Percentiles rank a stretch among this genome's conserved stretches.
Conservation (phyloP, 2,797 vertebrate genomes). For the Novumbra hubbsi region DNA sequence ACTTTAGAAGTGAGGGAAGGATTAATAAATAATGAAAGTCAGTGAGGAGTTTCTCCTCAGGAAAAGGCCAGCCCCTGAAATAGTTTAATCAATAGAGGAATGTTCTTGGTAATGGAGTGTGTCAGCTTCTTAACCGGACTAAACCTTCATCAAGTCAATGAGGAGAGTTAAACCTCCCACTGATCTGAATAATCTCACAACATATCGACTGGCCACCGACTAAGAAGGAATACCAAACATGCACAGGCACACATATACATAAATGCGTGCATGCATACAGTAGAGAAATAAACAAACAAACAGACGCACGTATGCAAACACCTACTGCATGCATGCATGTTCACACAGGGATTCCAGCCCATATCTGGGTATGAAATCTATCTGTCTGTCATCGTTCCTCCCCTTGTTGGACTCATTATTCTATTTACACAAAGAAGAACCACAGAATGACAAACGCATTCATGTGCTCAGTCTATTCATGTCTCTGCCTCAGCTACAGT, state of each 20-base stretch:
- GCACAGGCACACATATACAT: conserved; percentile 7
- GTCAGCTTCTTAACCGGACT: conserved; percentile 90
- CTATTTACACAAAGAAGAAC: conserved; percentile 71
- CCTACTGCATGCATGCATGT: background rate
- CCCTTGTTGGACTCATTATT: conserved; percentile 71
- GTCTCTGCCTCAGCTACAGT: conserved; percentile 65
- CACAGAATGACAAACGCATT: conserved; percentile 74
- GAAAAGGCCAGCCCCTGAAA: conserved; percentile 80
- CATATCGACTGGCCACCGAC: conserved; percentile 64
- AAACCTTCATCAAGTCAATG: conserved; percentile 81
- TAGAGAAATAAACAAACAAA: background rate
- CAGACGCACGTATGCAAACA: background rate
- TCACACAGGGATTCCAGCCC: background rate
- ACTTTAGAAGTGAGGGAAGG: background rate
- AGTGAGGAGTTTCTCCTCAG: conserved; percentile 73
- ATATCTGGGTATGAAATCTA: background rate
- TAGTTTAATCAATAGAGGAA: conserved; percentile 92
- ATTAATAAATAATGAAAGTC: conserved; percentile 51
- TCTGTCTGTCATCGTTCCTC: conserved; percentile 58
- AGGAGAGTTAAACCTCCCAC: conserved; percentile 68
- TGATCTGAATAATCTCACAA: conserved; percentile 75
- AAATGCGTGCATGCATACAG: background rate
- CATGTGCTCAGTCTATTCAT: conserved; percentile 76
- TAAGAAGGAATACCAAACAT: conserved; percentile 50
- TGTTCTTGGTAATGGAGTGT: conserved; percentile 89